A percentile compares a stretch with the other conserved stretches of the same genome.
These are phyloP conservation scores for human (Homo sapiens) DNA, from an alignment of 2,113 vertebrate genomes.

Conservation along the genomic window DNA sequence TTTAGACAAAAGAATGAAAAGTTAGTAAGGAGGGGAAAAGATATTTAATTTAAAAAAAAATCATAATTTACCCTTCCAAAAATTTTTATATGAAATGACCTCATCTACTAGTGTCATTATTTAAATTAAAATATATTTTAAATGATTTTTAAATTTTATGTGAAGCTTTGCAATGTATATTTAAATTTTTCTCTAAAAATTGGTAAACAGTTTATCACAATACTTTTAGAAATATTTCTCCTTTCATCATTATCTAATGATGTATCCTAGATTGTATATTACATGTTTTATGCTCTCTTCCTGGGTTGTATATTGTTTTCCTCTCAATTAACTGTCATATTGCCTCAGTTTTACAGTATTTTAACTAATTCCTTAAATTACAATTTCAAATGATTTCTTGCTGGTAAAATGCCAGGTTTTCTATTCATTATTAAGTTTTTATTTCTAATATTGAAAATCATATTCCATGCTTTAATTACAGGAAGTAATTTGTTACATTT, in stretches of 20 bases:
- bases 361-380: slow-evolving; percentile 29
- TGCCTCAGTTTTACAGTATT: neutral
- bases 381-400: slow-evolving; percentile 39
- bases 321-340: neutral
- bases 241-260: neutral
- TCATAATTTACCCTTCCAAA: neutral
- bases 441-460: slow-evolving; percentile 34
- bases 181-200: slow-evolving; percentile 5
- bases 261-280: neutral
- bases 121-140: neutral
- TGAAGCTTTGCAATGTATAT: neutral
- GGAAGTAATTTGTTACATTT: slow-evolving; percentile 3
- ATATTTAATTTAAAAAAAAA: neutral
- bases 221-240: neutral
- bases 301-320: neutral
- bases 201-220: neutral
- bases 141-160: neutral
- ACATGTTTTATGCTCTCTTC: neutral
- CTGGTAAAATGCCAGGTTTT: slow-evolving; percentile 20
- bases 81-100: neutral
- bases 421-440: neutral
- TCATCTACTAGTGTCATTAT: neutral
- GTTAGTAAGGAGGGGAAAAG: neutral
- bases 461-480: neutral
- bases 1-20: neutral